Base-by-base conservation (phyloP, 2,888 invertebrate species). In the Drosophila anceps region DNA sequence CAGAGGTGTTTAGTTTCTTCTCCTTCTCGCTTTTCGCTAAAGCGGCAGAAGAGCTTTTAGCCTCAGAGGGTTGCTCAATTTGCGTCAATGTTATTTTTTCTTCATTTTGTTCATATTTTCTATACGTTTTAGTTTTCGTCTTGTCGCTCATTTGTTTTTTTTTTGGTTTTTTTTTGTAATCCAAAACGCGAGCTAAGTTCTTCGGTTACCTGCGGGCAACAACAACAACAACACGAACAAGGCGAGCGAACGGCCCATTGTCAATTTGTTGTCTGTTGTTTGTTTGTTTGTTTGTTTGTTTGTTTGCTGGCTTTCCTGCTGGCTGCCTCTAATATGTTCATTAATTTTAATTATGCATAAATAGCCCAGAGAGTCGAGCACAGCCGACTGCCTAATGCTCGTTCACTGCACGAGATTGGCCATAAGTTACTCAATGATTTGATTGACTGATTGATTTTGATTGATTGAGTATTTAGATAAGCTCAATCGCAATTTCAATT, bases 311-410 rank as follows among this genome's bases (percentile, higher is more conserved):
- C 54, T 60, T 70, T 79, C 70, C 77, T 61, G 66, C 57, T 48
- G 77, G 70, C 75, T 70, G 66, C 18, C 59, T 35, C 77, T 76
- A 82, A 84, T 70, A 76, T 82, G 88, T 85, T 88, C 83, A 83
- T 83, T 83, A 88, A 83, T 88, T 84, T 88, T 74, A 83, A 88
- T 83, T 88, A 83, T 83, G 85, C 85, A 82, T 73, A 88, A 83
- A 83, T 73, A 54, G 66, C 60, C 79, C 62, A 69, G 18, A 6
- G 27, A 33, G 13, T 4, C 31, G 50, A 7, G 31, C 31, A 13
- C 4, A 33, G 2, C 20, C 50, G 33, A 33, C 50, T 20, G 50
- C 8, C 12, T 7, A 20, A 50, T 50, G 1, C 50, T 2, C 31
- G 50, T 2, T 13, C 50, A 13, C n/a, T 10, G 29, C 4, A 5